Base-by-base conservation (phyloP, 2,113 vertebrate species). In the Drymodes brunneopygia region DNA sequence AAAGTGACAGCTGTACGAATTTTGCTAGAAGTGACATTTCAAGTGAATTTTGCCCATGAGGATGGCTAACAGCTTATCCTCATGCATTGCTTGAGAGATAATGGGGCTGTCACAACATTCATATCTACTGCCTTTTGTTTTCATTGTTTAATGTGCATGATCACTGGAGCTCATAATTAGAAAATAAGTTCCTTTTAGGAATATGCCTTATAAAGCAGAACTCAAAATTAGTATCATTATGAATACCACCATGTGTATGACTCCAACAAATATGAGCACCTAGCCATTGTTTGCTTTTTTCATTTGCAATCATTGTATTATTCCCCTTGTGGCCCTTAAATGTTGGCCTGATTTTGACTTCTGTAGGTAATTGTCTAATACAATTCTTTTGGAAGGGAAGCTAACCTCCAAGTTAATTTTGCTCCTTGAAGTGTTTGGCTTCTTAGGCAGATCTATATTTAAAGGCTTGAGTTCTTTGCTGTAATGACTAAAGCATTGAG, bases 131-230 rank as follows among this genome's bases (percentile, higher is more conserved):
- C 75, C 2, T 0, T 92, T 96, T 96, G 80, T 95, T 96, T 95
- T 81, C 86, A 75, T 94, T 96, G 93, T 88, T 96, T 96, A 97
- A 93, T 86, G 72, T 94, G 95, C 88, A 86, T 74, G 93, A 87
- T 88, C 92, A 96, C 82, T 96, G 95, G 88, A 96, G 92, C 96
- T 96, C 88, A 86, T 96, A 96, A 96, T 95, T 95, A 93, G 92
- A 96, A 96, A 96, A 88, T 90, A 96, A 92, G 86, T 93, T 96
- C 57, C 71, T 96, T 97, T 92, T 88, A 96, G 82, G 80, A 95
- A 83, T 73, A 78, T 74, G 75, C 75, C 75, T 90, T 92, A 86
- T 92, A 95, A 95, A 92, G 82, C 65, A 95, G 82, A 93, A 69
- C 75, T 81, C 48, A 74, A 54, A 93, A 92, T 93, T 80, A 80